Percentiles rank a stretch among this genome's conserved stretches.
Conservation (phyloP, 2,797 vertebrate genomes). For the Spondyliosoma cantharus region DNA sequence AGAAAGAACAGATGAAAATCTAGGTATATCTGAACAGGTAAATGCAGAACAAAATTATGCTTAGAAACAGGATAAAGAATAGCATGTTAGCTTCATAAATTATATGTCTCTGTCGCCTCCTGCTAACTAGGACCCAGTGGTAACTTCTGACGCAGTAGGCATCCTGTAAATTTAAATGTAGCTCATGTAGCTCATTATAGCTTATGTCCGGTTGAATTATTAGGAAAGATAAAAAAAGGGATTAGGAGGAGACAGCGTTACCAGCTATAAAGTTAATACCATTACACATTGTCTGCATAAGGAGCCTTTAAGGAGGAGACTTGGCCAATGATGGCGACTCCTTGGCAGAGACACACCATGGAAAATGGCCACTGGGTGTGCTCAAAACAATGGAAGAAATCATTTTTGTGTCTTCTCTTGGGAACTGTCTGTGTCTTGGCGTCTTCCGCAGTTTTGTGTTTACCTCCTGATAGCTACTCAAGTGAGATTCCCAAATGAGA, state of each 20-base stretch:
- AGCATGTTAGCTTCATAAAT: neutral
- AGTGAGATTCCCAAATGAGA: conserved; percentile 36
- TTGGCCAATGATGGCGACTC: conserved; percentile 20
- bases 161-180: neutral
- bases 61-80: no score
- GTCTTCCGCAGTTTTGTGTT: conserved; percentile 29
- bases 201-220: neutral
- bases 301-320: neutral
- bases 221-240: neutral
- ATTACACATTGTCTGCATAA: neutral
- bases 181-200: neutral
- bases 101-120: no score
- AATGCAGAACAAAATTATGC: conserved; percentile 13
- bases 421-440: conserved; percentile 36
- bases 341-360: conserved; percentile 25
- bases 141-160: neutral
- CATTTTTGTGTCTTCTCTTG: conserved; percentile 17
- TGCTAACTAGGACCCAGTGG: neutral
- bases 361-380: conserved; percentile 23
- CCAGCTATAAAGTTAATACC: neutral
- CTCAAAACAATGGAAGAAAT: conserved; percentile 36
- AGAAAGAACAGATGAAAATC: conserved; percentile 8
- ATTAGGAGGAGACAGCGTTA: neutral
- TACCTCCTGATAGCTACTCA: conserved; percentile 25
- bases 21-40: neutral